Evolutionary conservation across 2,888 invertebrate genomes (phyloP).

Genomic region (Erebia palarica): DNA sequence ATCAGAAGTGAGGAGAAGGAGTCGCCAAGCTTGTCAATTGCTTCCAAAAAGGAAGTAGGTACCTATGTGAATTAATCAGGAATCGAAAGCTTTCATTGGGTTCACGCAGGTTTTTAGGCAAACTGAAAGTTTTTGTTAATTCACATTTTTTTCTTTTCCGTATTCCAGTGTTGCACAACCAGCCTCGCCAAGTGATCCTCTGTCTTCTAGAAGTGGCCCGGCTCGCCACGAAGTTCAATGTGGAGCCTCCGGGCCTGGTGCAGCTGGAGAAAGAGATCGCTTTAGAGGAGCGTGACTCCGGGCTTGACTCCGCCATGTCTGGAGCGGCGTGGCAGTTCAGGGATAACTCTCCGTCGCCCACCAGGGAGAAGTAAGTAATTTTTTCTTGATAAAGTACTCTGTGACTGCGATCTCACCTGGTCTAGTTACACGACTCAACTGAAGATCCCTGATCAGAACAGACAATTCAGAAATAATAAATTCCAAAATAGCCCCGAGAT

Average conservation of each 20-base stretch:
- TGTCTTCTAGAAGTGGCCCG: slow-evolving; percentile 93
- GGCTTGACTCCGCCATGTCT: slow-evolving; percentile 84
- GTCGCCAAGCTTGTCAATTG: too few species aligned
- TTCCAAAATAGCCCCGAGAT: background rate
- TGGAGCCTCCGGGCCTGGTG: slow-evolving; percentile 91
- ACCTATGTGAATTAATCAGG: too few species aligned
- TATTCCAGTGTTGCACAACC: slow-evolving; percentile 87
- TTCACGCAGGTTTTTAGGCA: too few species aligned
- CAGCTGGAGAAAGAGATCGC: slow-evolving; percentile 93
- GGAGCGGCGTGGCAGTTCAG: slow-evolving; percentile 88
- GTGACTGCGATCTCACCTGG: too few species aligned
- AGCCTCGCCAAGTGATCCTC: slow-evolving; percentile 91
- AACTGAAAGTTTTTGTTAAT: background rate
- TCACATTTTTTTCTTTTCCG: background rate
- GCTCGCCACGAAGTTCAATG: slow-evolving; percentile 88
- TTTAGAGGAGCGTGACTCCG: slow-evolving; percentile 87
- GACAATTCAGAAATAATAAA: too few species aligned
- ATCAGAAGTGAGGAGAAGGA: too few species aligned
- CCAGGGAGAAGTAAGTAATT: slow-evolving; percentile 53
- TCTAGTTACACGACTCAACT: too few species aligned
- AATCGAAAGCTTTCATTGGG: too few species aligned
- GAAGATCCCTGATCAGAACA: too few species aligned
- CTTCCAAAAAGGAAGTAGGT: too few species aligned
- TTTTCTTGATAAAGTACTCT: too few species aligned
- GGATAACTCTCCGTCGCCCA: slow-evolving; percentile 61